These are phyloP conservation scores for Microdon myrmicae DNA, from an alignment of 2,888 invertebrate species.

Conservation along the genomic window DNA sequence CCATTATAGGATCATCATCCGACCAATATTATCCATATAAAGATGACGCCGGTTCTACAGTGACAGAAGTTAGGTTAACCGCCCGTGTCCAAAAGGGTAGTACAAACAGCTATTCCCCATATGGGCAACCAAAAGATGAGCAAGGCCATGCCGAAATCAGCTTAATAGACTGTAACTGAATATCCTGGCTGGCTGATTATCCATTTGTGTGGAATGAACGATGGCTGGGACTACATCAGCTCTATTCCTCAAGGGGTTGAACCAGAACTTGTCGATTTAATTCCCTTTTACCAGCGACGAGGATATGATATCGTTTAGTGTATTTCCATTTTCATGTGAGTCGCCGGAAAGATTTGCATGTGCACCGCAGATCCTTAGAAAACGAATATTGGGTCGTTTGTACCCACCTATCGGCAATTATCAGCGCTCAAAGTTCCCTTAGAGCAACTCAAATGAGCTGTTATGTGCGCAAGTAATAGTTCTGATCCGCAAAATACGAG, in stretches of 20 bases:
- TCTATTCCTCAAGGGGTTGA: constrained; percentile 27
- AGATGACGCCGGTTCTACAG: too few species aligned
- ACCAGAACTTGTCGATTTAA: background rate
- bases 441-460: constrained; percentile 37
- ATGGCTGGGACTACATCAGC: constrained; percentile 13
- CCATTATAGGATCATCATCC: too few species aligned
- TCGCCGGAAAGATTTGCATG: constrained; percentile 37
- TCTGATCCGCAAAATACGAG: constrained; percentile 11
- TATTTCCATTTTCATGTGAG: constrained; percentile 20
- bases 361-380: constrained; percentile 21
- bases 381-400: constrained; percentile 7
- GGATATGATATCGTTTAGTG: constrained; percentile 33
- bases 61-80: constrained; percentile 42
- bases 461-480: constrained; percentile 9
- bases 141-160: constrained; percentile 31
- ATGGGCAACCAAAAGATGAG: constrained; percentile 23
- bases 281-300: background rate
- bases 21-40: too few species aligned
- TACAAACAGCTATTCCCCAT: constrained; percentile 17
- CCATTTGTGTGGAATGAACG: constrained; percentile 48
- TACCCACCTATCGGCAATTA: constrained; percentile 32
- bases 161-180: constrained; percentile 51
- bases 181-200: constrained; percentile 46
- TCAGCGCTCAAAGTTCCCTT: constrained; percentile 25
- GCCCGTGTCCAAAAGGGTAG: constrained; percentile 31